Evolutionary conservation across 2,888 invertebrate genomes (phyloP), one percentile per base, ranked within the genome.

Genomic region (Xanthia icteritia): DNA sequence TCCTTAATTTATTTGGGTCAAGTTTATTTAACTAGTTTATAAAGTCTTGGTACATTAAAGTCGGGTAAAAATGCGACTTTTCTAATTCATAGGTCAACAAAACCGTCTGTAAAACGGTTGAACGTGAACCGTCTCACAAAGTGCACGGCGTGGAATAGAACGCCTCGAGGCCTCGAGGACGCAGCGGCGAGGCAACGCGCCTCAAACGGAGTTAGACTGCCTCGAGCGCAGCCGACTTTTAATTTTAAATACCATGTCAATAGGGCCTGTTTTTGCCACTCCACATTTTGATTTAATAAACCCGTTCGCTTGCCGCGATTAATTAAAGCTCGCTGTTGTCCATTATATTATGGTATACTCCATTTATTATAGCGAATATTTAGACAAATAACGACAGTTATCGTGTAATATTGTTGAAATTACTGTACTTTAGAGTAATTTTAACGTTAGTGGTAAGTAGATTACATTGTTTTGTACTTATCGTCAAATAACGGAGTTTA

Each of bases 51-150:
- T 60, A 45, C n/a, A 42, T 36, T 45, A 15, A 63, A 69, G 42
- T 76, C 60, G 69, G 82, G 68, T 87, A 85, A 85, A 87, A 86
- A 88, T 69, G 39, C 66, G 73, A 80, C 73, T 75, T 90, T 89
- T 92, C 83, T 90, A 80, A 70, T 91, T 83, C 89, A 51, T 92
- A 93, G 93, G 85, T 92, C 77, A 87, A 89, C 56, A 86, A 88
- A 82, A 76, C 45, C 20, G 31, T 61, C 76, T 67, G 70, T 56
- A 73, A 71, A 82, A 86, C 48, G 42, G 42, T 68, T 60, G 77
- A 73, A 9, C 5, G 17, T 60, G 73, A 73, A 11, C 4, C 20
- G 36, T 13, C 45, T 61, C 39, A 20, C n/a, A 73, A 56, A 60
- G 9, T 68, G 0, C 39, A 58, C 13, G 73, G 71, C 5, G 9